phyloP scores from a whole-genome alignment of 2,888 invertebrate species.

The Harpalus rufipes region DNA sequence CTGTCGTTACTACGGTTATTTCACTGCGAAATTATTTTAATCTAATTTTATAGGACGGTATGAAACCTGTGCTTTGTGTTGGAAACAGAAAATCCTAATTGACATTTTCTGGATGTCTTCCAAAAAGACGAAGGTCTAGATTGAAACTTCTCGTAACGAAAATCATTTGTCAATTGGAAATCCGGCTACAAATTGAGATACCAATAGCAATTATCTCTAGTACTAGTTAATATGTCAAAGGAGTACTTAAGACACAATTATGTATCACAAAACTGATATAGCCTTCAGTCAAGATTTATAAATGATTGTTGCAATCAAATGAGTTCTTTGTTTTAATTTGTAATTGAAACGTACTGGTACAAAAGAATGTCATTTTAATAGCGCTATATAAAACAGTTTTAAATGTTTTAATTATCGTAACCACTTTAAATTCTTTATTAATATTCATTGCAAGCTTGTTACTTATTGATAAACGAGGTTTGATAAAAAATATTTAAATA shows the following conservation, averaged over 20 bases:
- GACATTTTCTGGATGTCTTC: slow-evolving; percentile 9
- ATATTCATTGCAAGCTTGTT: no score
- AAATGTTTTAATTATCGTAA: no score
- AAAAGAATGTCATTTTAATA: no score
- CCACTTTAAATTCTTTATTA: no score
- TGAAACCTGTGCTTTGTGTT: slow-evolving; percentile 34
- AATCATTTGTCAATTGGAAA: slow-evolving; percentile 30
- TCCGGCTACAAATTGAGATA: background rate
- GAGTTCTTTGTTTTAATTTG: no score
- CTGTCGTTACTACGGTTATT: slow-evolving; percentile 24
- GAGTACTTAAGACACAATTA: background rate
- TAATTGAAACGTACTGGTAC: no score
- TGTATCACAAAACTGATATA: background rate
- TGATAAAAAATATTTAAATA: no score
- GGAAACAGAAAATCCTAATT: slow-evolving; percentile 38
- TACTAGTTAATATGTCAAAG: background rate
- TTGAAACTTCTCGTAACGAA: slow-evolving; percentile 7
- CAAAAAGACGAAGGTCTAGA: slow-evolving; percentile 28
- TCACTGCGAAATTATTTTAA: slow-evolving; percentile 31
- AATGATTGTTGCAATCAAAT: no score
- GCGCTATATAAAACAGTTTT: no score
- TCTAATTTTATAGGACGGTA: slow-evolving; percentile 4
- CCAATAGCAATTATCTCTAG: background rate
- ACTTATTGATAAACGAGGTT: no score
- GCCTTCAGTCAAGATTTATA: no score